phyloP scores from a whole-genome alignment of 2,888 invertebrate species.

The Ernsta delagoae region DNA sequence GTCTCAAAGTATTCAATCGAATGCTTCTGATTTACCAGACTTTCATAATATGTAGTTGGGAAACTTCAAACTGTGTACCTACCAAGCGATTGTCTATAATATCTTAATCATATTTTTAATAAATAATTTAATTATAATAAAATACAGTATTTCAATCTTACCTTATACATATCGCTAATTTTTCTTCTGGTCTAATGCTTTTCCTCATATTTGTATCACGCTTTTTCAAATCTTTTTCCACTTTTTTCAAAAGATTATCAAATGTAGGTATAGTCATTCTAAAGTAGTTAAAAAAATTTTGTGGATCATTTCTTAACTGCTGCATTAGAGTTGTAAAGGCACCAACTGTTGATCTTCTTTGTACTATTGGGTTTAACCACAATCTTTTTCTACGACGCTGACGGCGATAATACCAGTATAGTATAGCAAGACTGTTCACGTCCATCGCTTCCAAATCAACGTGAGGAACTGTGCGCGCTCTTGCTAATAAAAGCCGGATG shows the following conservation, averaged over 20 bases:
- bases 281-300: constrained; percentile 43
- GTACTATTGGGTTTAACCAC: constrained; percentile 46
- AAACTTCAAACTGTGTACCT: constrained; percentile 38
- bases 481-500: constrained; percentile 39
- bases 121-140: constrained; percentile 38
- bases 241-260: constrained; percentile 40
- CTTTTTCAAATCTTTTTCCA: constrained; percentile 43
- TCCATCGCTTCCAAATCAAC: constrained; percentile 38
- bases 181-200: constrained; percentile 46
- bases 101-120: constrained; percentile 41
- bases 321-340: constrained; percentile 42
- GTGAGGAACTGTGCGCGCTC: constrained; percentile 38
- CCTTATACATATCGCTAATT: constrained; percentile 46
- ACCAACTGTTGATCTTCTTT: constrained; percentile 43
- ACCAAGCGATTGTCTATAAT: constrained; percentile 37
- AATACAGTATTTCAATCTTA: constrained; percentile 39
- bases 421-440: constrained; percentile 44
- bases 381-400: constrained; percentile 44
- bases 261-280: constrained; percentile 42
- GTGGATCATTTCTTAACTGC: constrained; percentile 43
- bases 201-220: constrained; percentile 46
- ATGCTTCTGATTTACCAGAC: constrained; percentile 45
- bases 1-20: constrained; percentile 44
- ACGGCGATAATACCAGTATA: constrained; percentile 47
- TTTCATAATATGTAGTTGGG: constrained; percentile 44